Conservation (phyloP, 2,797 vertebrate genomes). For the Oreochromis mossambicus region DNA sequence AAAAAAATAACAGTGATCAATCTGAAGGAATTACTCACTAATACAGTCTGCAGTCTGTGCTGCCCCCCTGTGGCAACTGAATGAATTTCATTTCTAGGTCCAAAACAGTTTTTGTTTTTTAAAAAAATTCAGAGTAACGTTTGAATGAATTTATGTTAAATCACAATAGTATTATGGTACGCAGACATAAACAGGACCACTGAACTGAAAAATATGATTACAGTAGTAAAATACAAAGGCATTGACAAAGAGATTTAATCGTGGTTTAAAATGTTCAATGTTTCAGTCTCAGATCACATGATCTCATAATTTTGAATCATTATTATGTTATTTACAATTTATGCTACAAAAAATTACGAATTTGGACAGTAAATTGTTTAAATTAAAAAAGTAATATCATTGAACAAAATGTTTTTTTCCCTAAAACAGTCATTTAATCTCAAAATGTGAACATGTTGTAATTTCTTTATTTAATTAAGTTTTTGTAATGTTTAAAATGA, state of each 20-base stretch:
- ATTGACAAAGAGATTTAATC: neutral
- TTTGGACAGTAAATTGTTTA: neutral
- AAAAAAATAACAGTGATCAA: neutral
- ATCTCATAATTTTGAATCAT: neutral
- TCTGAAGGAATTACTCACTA: neutral
- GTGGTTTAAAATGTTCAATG: neutral
- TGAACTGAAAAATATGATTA: neutral
- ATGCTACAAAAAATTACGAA: neutral
- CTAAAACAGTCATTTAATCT: neutral
- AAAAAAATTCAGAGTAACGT: fast-evolving
- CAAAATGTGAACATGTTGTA: neutral
- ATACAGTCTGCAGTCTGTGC: neutral
- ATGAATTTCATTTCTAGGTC: neutral
- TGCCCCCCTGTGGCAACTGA: neutral
- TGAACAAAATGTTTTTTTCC: neutral
- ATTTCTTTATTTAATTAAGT: neutral
- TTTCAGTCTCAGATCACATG: neutral
- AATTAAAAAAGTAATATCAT: neutral
- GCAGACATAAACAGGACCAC: neutral
- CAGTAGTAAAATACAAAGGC: neutral
- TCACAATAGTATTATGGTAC: neutral
- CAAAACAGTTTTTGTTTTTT: neutral
- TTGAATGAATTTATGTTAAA: neutral
- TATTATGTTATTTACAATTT: neutral
- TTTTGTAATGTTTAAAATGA: neutral